phyloP scores from a whole-genome alignment of 1,140 invertebrate species.

The Magallana angulata region DNA sequence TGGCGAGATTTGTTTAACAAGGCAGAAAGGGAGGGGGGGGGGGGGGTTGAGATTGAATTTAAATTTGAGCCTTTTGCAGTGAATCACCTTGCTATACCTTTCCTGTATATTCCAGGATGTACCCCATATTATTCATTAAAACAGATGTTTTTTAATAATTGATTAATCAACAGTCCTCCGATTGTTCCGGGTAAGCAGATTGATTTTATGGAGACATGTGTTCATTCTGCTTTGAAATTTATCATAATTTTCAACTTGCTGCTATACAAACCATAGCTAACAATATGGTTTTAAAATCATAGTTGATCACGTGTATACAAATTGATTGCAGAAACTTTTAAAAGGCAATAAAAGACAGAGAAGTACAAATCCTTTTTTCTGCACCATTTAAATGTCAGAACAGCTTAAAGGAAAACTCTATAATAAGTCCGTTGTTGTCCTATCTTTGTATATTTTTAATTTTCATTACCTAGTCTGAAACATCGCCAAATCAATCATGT shows the following conservation, averaged over 20 bases:
- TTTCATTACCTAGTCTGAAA: conserved; percentile 9
- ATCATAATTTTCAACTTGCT: too few species aligned
- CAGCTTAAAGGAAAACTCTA: background rate
- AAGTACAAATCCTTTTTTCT: background rate
- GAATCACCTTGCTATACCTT: too few species aligned
- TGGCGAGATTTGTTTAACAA: too few species aligned
- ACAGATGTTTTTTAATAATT: conserved; percentile 9
- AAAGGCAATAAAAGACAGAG: background rate
- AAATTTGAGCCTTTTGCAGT: too few species aligned
- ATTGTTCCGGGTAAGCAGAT: background rate
- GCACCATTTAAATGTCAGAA: conserved; percentile 16
- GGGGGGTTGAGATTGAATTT: too few species aligned
- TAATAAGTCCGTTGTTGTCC: background rate
- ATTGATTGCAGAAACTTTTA: too few species aligned
- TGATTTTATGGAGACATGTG: too few species aligned
- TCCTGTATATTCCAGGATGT: too few species aligned
- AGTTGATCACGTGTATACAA: background rate
- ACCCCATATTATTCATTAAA: background rate
- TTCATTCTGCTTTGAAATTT: too few species aligned
- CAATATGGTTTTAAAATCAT: too few species aligned
- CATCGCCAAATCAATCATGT: conserved; percentile 27
- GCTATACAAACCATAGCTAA: too few species aligned
- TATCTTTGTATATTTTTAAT: conserved; percentile 33
- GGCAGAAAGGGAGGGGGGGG: too few species aligned
- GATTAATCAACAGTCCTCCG: background rate